Percentiles rank a stretch among this genome's conserved stretches.
phyloP scores from a whole-genome alignment of 2,888 invertebrate genomes.

The Macaria liturata region DNA sequence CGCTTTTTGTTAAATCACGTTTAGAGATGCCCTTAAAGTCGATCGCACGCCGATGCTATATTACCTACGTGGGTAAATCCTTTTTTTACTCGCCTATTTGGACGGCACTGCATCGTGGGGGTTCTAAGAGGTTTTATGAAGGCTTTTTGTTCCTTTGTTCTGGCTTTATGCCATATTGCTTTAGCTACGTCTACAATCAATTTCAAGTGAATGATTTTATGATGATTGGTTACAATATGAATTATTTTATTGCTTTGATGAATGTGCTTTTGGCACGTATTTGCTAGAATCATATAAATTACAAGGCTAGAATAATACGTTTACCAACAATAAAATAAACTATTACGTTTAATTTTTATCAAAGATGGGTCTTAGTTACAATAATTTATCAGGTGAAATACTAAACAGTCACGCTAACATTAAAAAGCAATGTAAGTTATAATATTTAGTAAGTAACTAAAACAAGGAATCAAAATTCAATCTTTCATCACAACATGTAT shows the following conservation, averaged over 20 bases:
- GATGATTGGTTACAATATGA: slow-evolving; percentile 9
- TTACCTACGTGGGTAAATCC: slow-evolving; percentile 53
- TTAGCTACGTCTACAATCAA: slow-evolving; percentile 47
- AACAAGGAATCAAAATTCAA: too few relatives aligned
- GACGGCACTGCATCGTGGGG: slow-evolving; percentile 70
- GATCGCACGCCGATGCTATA: slow-evolving; percentile 66
- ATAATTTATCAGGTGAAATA: too few relatives aligned
- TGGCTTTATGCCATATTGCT: slow-evolving; percentile 65
- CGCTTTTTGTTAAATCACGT: slow-evolving; percentile 76
- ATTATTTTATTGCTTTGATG: not conserved
- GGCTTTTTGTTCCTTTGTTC: slow-evolving; percentile 68
- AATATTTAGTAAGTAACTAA: too few relatives aligned
- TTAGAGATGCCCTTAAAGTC: slow-evolving; percentile 61
- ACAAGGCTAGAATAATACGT: too few relatives aligned
- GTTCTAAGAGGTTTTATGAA: slow-evolving; percentile 70
- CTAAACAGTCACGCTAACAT: too few relatives aligned
- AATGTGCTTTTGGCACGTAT: not conserved
- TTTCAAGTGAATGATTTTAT: slow-evolving; percentile 28
- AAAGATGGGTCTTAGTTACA: too few relatives aligned
- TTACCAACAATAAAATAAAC: too few relatives aligned
- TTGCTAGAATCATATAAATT: too few relatives aligned
- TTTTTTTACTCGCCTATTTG: slow-evolving; percentile 63
- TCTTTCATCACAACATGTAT: too few relatives aligned
- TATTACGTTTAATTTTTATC: too few relatives aligned
- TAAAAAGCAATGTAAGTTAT: too few relatives aligned